A percentile compares a stretch with the other conserved stretches of the same genome.
Evolutionary conservation across 2,888 invertebrate species (phyloP).

Genomic region (Eudasyphora cyanicolor): DNA sequence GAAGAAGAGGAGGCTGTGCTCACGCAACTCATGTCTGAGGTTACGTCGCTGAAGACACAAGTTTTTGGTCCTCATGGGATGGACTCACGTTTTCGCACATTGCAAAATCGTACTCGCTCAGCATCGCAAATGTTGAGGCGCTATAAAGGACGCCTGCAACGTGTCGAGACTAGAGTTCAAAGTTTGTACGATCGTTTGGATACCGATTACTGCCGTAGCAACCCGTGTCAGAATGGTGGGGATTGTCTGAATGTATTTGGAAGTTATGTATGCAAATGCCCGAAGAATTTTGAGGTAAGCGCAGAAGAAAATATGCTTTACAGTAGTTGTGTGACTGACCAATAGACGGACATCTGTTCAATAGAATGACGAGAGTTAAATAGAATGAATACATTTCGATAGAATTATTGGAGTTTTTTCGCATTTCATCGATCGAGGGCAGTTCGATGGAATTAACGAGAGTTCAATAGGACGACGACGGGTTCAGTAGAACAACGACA

Average conservation of each 20-base stretch:
- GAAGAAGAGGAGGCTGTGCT: conserved; percentile 63
- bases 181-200: conserved; percentile 76
- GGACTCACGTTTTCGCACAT: conserved; percentile 61
- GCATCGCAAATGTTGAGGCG: conserved; percentile 76
- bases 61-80: conserved; percentile 70
- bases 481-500: no score
- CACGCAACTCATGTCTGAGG: conserved; percentile 81
- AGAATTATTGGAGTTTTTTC: no score
- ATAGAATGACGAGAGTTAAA: no score
- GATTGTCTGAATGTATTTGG: conserved; percentile 88
- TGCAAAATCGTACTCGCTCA: conserved; percentile 71
- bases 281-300: conserved; percentile 88
- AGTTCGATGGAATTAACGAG: no score
- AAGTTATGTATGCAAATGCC: conserved; percentile 88
- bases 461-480: no score
- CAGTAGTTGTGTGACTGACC: conserved; percentile 61
- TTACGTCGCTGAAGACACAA: conserved; percentile 81
- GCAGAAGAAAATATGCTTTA: not conserved
- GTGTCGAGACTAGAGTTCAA: conserved; percentile 78
- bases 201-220: conserved; percentile 85
- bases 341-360: no score
- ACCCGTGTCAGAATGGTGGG: conserved; percentile 92
- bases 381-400: no score
- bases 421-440: no score
- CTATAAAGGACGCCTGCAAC: conserved; percentile 74